Percentiles rank a stretch among this genome's conserved stretches.
Evolutionary conservation across 2,113 vertebrate species (phyloP).

Genomic region (Corythornis madagascariensis): DNA sequence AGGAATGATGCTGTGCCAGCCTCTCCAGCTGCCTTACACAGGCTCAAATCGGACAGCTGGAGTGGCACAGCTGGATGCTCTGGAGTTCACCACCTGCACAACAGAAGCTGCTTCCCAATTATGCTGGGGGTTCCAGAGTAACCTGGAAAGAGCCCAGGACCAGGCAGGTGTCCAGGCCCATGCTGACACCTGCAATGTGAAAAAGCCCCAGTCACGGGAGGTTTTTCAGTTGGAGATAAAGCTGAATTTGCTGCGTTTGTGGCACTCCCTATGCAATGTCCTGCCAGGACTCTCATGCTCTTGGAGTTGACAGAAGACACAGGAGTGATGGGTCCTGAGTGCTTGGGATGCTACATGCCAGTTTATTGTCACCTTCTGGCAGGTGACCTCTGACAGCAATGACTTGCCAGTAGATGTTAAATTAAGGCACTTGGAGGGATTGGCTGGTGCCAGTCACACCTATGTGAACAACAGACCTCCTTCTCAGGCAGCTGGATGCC

Average conservation of each 20-base stretch:
- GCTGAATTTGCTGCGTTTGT: neutral
- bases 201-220: neutral
- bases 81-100: neutral
- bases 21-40: neutral
- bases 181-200: neutral
- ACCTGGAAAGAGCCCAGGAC: too few species aligned
- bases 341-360: neutral
- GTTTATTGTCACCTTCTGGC: neutral
- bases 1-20: neutral
- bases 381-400: neutral
- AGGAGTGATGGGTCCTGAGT: neutral
- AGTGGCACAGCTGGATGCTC: neutral
- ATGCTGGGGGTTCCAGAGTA: neutral
- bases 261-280: neutral
- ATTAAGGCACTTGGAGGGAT: neutral
- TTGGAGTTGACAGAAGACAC: neutral
- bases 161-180: neutral
- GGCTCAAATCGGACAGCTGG: rapidly evolving
- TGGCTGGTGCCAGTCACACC: neutral
- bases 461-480: neutral
- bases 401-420: neutral
- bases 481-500: neutral
- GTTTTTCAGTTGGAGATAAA: neutral
- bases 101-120: neutral
- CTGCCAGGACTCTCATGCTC: neutral